These are phyloP conservation scores for Entomobrya proxima DNA, from an alignment of 2,888 invertebrate species.

Conservation along the genomic window DNA sequence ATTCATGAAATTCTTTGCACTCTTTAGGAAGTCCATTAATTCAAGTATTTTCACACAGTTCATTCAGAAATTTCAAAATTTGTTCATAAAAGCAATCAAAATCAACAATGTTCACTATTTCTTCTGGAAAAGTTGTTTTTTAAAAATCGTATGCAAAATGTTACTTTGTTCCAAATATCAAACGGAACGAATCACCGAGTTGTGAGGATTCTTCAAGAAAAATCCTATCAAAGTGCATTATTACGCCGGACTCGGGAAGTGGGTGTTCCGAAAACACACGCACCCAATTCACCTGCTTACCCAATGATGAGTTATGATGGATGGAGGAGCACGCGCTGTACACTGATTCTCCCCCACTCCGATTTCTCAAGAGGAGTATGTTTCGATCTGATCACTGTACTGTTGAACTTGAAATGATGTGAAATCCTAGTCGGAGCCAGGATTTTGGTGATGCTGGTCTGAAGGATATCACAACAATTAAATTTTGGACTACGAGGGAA, in stretches of 20 bases:
- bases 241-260: background rate
- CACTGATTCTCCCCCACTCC: background rate
- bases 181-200: background rate
- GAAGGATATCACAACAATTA: constrained; percentile 13
- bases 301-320: background rate
- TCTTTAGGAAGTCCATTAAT: constrained; percentile 6
- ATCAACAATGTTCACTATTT: background rate
- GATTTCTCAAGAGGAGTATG: background rate
- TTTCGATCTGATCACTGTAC: constrained; percentile 38
- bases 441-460: constrained; percentile 52
- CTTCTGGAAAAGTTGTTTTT: background rate
- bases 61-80: background rate
- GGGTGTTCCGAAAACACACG: background rate
- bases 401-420: constrained; percentile 65
- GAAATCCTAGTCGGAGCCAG: constrained; percentile 37
- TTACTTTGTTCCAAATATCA: background rate
- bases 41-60: background rate
- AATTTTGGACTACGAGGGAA: background rate
- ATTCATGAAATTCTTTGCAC: background rate
- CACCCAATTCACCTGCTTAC: background rate
- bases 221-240: constrained; percentile 36
- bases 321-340: background rate
- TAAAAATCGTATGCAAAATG: background rate
- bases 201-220: background rate
- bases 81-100: no score